Evolutionary conservation across 2,888 invertebrate species (phyloP).

Genomic region (Chrysina gloriosa): DNA sequence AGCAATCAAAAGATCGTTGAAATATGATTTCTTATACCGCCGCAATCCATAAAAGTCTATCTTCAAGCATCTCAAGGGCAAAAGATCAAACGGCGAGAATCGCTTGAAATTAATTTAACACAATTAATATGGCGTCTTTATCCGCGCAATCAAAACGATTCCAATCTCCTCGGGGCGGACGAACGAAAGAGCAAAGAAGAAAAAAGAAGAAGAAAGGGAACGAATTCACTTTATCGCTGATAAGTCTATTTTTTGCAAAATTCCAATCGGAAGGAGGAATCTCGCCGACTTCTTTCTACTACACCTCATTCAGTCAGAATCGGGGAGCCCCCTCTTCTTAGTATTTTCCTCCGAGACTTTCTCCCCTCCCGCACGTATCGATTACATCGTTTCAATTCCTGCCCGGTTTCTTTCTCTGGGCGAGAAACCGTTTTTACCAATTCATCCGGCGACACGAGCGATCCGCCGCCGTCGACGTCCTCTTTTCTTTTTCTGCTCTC

Average conservation of each 20-base stretch:
- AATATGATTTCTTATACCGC: too few relatives aligned
- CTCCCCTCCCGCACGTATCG: conserved; percentile 20
- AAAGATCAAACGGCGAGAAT: neutral
- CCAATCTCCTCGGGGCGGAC: neutral
- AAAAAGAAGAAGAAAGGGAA: neutral
- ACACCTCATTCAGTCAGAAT: conserved; percentile 31
- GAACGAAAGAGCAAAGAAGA: neutral
- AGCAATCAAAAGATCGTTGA: too few relatives aligned
- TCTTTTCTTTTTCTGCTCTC: neutral
- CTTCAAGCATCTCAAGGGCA: too few relatives aligned
- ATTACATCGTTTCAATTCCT: conserved; percentile 36
- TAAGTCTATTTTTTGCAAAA: conserved; percentile 33
- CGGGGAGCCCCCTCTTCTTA: conserved; percentile 19
- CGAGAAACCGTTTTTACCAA: conserved; percentile 35
- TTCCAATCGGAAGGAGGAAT: conserved; percentile 32
- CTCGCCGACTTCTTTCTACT: conserved; percentile 26
- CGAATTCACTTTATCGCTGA: conserved; percentile 32
- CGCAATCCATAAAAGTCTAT: too few relatives aligned
- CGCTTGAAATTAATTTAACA: neutral
- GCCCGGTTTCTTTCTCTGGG: conserved; percentile 23
- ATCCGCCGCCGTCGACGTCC: conserved; percentile 17
- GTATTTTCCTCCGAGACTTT: conserved; percentile 15
- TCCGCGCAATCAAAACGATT: neutral
- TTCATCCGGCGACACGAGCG: conserved; percentile 24
- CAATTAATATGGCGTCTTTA: neutral